Evolutionary conservation across 2,888 invertebrate genomes (phyloP), one percentile per base, ranked within the genome.

Genomic region (Drosophila macrospina): DNA sequence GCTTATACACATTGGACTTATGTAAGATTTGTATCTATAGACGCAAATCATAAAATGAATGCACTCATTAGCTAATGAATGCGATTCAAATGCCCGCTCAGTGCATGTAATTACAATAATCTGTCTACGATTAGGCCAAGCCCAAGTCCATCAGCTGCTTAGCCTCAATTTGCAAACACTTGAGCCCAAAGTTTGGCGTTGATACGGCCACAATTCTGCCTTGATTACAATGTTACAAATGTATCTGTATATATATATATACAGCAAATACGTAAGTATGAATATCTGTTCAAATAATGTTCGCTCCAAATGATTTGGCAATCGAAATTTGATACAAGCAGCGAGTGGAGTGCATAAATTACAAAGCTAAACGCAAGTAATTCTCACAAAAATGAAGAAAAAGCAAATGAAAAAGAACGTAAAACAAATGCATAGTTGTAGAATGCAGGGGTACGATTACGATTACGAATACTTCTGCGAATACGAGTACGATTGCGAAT

Each of bases 241-340:
- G 68, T 74, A 11, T 20, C 52, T 20, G 6, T 24, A 34, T 2
- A 52, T 11, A 37, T 20, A 51, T 51, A 44, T 20, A 3, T 20
- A 20, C 2, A n/a, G n/a, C n/a, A 20, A 2, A 20, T 20, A 20
- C 20, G 3, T 3, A 20, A 20, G 20, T 20, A 20, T 36, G 7
- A 20, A 39, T 16, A 16, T 57, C 26, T 24, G 24, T 34, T 42
- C 26, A 63, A 67, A 78, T 88, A 82, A 77, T 61, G 80, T 65
- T 51, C 74, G 75, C 64, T 80, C 63, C 65, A 50, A 50, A 56
- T 62, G 66, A 75, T 84, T 88, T 80, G 66, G 88, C 77, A 88
- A 83, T 88, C 70, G 65, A 66, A 86, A 88, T 69, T 64, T 73
- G 65, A 82, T 69, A 82, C 73, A 60, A 76, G 30, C 39, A 59